Evolutionary conservation across 35 echinoderm and acorn worm species (phyloP), one percentile per base, ranked within the genome.

Genomic region (Lytechinus pictus): DNA sequence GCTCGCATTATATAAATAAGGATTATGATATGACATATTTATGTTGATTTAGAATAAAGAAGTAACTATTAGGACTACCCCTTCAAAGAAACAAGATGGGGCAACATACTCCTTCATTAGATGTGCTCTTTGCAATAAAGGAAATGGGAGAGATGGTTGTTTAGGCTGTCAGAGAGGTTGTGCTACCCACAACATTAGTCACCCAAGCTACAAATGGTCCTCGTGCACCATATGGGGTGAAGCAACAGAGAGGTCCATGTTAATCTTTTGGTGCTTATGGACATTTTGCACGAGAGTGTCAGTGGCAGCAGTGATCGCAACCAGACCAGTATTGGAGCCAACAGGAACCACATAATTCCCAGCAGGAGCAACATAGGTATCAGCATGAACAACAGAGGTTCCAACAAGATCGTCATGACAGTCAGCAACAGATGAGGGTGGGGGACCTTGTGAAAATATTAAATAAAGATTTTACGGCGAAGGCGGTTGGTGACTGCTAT

Each of bases 251-350:
- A 89, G 87, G 87, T 51, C 8, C 87, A 29, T 89, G 87, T 89
- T 89, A 51, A 33, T 29, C 87, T 29, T 89, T 27, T 6, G 87
- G 87, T 29, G 52, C 5, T 29, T 89, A 89, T 89, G 87, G 87
- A 53, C 87, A 89, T 89, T 89, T 89, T 89, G 87, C 87, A 89
- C 9, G 87, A 89, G 87, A 89, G 87, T 89, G 87, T 14, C 87
- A 53, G 19, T 14, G 87, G 27, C 87, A 89, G 87, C 87, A 89
- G 87, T 51, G 87, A 28, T 53, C 6, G 28, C 52, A 89, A 29
- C 87, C 87, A 51, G 52, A 53, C 51, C 87, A 89, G 87, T 89
- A 89, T 53, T 29, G 28, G 52, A 8, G 52, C 52, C 87, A 89
- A 5, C 6, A 89, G 52, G 27, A 89, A 10, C 87, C 27, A 89